phyloP scores from a whole-genome alignment of 2,797 vertebrate genomes.

The Parauchenoglanis ngamensis region DNA sequence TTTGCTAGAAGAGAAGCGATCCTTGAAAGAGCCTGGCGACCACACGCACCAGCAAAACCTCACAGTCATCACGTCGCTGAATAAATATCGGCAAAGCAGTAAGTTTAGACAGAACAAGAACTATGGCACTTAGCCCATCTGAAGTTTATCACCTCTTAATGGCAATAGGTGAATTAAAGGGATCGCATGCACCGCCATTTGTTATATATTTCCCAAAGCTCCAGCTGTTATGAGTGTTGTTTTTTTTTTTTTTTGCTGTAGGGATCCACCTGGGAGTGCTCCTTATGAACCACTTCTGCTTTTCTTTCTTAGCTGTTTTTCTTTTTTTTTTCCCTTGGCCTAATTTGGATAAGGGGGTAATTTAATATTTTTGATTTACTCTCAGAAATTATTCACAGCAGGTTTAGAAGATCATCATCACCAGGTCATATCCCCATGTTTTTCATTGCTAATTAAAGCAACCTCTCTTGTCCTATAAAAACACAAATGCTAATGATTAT shows the following conservation, averaged over 20 bases:
- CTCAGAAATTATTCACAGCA: constrained; percentile 43
- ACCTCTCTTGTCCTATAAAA: constrained; percentile 45
- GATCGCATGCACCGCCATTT: constrained; percentile 28
- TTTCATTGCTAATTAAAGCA: constrained; percentile 50
- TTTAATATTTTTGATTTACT: constrained; percentile 53
- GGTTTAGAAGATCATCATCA: constrained; percentile 25
- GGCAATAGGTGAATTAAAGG: constrained; percentile 48
- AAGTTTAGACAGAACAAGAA: constrained; percentile 64
- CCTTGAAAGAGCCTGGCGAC: constrained; percentile 69
- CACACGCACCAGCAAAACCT: constrained; percentile 62
- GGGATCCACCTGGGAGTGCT: constrained; percentile 8
- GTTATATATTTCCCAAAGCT: constrained; percentile 26
- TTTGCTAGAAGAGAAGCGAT: constrained; percentile 71
- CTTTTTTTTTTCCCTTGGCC: constrained; percentile 22
- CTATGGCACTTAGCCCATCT: constrained; percentile 45
- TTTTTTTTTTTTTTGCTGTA: constrained; percentile 26
- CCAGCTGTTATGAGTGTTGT: not conserved
- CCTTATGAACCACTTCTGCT: constrained; percentile 17
- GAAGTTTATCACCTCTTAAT: constrained; percentile 50
- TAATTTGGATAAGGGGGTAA: constrained; percentile 38
- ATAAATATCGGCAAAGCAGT: constrained; percentile 74
- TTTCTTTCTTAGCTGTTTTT: constrained; percentile 10
- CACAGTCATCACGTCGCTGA: constrained; percentile 51
- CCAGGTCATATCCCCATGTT: constrained; percentile 34
- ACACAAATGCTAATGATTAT: constrained; percentile 49